These are phyloP conservation scores for Chironomus tepperi DNA, from an alignment of 1,140 invertebrate species.

Conservation along the genomic window DNA sequence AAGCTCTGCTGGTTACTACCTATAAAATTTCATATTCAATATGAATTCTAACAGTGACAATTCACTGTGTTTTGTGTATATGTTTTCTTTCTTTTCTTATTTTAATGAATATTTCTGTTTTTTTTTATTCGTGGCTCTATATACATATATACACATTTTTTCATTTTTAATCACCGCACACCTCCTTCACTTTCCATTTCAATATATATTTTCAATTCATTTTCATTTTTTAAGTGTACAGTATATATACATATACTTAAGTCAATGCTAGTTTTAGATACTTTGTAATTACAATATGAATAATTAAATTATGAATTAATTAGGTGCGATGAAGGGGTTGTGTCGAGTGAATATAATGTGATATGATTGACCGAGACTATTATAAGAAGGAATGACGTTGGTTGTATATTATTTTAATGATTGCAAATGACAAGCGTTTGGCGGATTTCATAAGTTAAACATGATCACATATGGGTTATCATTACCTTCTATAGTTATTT, in stretches of 20 bases:
- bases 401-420: too few relatives aligned
- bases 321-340: slow-evolving; percentile 18
- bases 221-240: not conserved
- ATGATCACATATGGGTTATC: not conserved
- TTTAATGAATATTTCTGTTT: not conserved
- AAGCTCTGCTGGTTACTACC: not conserved
- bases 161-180: slow-evolving; percentile 13
- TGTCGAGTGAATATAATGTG: not conserved
- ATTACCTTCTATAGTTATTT: not conserved
- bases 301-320: slow-evolving; percentile 24
- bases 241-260: not conserved
- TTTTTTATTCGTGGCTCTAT: not conserved
- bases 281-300: slow-evolving; percentile 19
- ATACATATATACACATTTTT: not conserved
- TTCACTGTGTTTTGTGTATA: not conserved
- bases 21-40: too few relatives aligned
- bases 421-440: not conserved
- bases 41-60: not conserved
- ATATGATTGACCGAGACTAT: too few relatives aligned
- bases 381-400: too few relatives aligned
- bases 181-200: not conserved
- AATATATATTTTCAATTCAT: not conserved
- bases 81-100: not conserved
- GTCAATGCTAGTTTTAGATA: not conserved
- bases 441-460: not conserved